Percentiles rank a stretch among this genome's conserved stretches.
These are phyloP conservation scores for Corythornis madagascariensis DNA, from an alignment of 2,113 vertebrate genomes.

Conservation along the genomic window DNA sequence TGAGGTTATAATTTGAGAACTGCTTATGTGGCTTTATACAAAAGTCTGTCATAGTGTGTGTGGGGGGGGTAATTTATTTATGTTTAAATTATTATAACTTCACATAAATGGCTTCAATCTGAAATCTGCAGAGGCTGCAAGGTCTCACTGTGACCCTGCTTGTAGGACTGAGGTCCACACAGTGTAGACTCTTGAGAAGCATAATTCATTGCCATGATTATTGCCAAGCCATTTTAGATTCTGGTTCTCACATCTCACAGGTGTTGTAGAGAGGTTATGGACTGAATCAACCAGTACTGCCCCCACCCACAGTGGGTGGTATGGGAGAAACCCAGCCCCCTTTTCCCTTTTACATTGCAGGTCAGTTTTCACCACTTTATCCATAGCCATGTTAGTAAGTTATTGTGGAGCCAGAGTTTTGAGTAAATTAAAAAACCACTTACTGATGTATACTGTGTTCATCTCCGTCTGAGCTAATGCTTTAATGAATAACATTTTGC, in stretches of 20 bases:
- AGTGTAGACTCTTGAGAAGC: rapidly evolving
- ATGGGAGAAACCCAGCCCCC: not conserved
- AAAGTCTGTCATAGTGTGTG: not conserved
- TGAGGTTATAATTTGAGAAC: not conserved
- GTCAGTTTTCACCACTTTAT: not conserved
- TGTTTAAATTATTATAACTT: not conserved
- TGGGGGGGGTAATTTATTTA: not conserved
- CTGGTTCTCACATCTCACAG: not conserved
- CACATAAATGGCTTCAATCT: not conserved
- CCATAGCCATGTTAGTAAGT: not conserved
- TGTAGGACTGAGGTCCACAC: not conserved
- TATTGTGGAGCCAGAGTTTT: not conserved
- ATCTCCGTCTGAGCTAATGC: not conserved
- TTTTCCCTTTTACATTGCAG: not conserved
- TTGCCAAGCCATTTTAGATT: not conserved
- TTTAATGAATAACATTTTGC: not conserved
- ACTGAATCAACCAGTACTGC: not conserved
- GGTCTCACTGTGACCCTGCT: not conserved
- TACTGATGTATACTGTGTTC: not conserved
- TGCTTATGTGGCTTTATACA: not conserved
- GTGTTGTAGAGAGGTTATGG: not conserved
- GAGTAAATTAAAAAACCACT: not conserved
- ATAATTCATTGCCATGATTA: not conserved
- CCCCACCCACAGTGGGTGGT: rapidly evolving
- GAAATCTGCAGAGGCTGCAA: not conserved